Percentiles rank a stretch among this genome's conserved stretches.
Conservation (phyloP, 1,140 invertebrate genomes). For the Tetramorium parvispinum region DNA sequence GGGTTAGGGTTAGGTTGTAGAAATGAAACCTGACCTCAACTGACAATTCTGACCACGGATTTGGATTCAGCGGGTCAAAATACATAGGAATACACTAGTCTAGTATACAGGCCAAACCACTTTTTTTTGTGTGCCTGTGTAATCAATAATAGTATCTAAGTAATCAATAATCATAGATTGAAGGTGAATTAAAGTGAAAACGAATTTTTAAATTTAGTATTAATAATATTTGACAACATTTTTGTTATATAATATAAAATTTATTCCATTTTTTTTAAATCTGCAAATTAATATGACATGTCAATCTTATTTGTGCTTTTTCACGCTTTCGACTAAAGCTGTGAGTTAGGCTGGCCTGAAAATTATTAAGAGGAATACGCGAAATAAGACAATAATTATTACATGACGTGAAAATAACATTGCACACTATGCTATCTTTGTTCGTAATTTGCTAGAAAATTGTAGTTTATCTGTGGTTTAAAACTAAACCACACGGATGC, state of each 20-base stretch:
- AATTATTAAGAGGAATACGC: not conserved
- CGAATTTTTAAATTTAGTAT: not conserved
- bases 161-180: not conserved
- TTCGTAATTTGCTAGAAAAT: conserved; percentile 58
- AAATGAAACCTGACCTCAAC: too few relatives aligned
- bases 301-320: not conserved
- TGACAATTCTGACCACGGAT: too few relatives aligned
- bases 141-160: not conserved
- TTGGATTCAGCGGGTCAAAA: too few relatives aligned
- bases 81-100: too few relatives aligned
- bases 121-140: too few relatives aligned
- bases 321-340: not conserved
- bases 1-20: too few relatives aligned
- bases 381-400: conserved; percentile 1
- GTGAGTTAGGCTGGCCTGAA: not conserved
- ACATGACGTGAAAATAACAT: not conserved
- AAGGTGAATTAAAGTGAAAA: not conserved
- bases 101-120: too few relatives aligned
- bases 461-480: conserved; percentile 45
- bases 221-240: not conserved
- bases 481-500: conserved; percentile 70
- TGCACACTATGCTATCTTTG: conserved; percentile 18
- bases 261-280: conserved; percentile 13
- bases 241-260: not conserved
- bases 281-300: not conserved